phyloP scores from a whole-genome alignment of 2,113 vertebrate species.

The Tor tambroides region DNA sequence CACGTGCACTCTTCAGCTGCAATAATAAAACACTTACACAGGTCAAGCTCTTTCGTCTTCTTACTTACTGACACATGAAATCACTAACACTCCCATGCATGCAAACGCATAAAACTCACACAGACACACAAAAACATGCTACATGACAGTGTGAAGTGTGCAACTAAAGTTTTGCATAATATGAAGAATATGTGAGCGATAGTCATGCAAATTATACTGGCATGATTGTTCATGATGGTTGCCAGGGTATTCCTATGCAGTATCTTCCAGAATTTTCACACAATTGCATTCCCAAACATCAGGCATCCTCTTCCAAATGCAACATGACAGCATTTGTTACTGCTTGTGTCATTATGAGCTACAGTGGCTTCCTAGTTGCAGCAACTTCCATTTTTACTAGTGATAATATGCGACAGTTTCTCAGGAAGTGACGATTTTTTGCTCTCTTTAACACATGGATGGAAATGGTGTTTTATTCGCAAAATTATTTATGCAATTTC shows the following conservation, averaged over 20 bases:
- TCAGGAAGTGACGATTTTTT: background rate
- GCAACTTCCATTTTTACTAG: no score
- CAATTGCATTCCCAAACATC: background rate
- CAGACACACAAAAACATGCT: background rate
- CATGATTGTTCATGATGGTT: background rate
- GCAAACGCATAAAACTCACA: background rate
- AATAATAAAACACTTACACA: slow-evolving; percentile 58
- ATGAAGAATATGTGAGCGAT: background rate
- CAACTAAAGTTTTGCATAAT: background rate
- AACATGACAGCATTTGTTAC: background rate
- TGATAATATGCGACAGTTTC: no score
- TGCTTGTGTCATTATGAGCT: background rate
- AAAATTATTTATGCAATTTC: no score
- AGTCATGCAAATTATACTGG: background rate
- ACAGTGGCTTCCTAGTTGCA: no score
- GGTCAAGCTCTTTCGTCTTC: slow-evolving; percentile 37
- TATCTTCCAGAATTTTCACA: background rate
- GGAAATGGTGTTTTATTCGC: background rate
- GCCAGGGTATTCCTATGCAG: background rate
- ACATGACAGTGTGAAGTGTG: background rate
- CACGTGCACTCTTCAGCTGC: slow-evolving; percentile 49
- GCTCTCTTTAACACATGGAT: background rate
- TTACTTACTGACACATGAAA: slow-evolving; percentile 46
- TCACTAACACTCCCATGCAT: background rate
- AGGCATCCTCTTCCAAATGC: background rate